Conservation (phyloP, 2,113 vertebrate genomes). For the Pedetes capensis region DNA sequence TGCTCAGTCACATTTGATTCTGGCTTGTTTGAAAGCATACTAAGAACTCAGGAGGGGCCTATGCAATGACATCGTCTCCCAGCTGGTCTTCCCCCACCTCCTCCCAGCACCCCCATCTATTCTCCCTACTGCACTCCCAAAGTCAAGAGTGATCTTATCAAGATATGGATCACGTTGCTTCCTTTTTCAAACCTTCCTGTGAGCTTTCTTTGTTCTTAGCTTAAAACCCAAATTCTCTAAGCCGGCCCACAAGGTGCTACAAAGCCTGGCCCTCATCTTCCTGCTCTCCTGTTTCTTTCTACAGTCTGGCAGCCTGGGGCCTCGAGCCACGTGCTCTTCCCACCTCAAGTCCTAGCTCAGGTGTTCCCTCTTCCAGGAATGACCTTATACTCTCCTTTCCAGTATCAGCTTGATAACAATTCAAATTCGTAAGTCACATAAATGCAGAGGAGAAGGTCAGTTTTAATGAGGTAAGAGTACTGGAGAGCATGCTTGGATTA, state of each 20-base stretch:
- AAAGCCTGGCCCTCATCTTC: neutral
- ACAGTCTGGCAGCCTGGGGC: neutral
- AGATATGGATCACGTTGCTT: neutral
- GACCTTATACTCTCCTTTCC: neutral
- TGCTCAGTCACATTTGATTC: neutral
- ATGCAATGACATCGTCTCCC: neutral
- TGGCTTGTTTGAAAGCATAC: neutral
- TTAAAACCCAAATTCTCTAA: neutral
- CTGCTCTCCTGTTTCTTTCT: neutral
- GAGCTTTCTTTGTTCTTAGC: neutral
- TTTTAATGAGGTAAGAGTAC: neutral
- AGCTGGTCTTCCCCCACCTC: neutral
- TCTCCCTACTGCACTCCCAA: neutral
- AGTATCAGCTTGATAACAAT: neutral
- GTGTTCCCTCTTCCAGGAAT: neutral
- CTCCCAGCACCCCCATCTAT: neutral
- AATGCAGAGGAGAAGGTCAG: neutral
- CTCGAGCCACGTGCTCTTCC: neutral
- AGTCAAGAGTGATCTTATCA: neutral
- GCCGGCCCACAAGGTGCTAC: neutral
- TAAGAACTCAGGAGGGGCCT: neutral
- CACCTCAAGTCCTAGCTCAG: neutral
- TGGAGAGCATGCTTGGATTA: neutral
- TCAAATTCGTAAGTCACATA: neutral
- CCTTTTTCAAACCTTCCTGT: neutral